Conservation (phyloP, 2,888 invertebrate genomes). For the Minunthozetes semirufus region DNA sequence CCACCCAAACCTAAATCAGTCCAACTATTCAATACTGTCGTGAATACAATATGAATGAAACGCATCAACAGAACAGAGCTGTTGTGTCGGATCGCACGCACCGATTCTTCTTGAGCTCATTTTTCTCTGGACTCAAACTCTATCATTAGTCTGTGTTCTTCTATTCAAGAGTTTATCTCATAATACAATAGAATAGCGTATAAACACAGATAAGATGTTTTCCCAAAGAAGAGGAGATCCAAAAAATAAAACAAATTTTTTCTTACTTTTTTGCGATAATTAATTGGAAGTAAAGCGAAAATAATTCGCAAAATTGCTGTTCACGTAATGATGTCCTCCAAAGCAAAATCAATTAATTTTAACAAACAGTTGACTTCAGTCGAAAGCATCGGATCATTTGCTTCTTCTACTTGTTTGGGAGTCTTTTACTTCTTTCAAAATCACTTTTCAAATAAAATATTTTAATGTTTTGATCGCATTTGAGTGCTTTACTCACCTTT, state of each 20-base stretch:
- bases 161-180: neutral
- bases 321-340: neutral
- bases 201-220: slow-evolving; percentile 3
- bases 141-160: neutral
- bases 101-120: slow-evolving; percentile 8
- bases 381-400: neutral
- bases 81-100: slow-evolving; percentile 1
- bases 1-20: slow-evolving; percentile 8
- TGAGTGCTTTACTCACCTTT: too few species aligned
- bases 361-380: neutral
- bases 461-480: too few species aligned
- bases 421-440: too few species aligned
- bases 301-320: neutral
- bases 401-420: too few species aligned
- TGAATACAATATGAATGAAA: slow-evolving; percentile 25
- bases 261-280: slow-evolving; percentile 17
- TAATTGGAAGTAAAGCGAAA: slow-evolving; percentile 16
- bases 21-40: neutral
- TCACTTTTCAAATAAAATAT: too few species aligned
- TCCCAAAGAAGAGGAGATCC: neutral
- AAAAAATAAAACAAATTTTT: neutral
- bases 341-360: slow-evolving; percentile 1
- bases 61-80: neutral
- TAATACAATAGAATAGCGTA: neutral
- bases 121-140: slow-evolving; percentile 12